Evolutionary conservation across 2,113 vertebrate species (phyloP).

Genomic region (Chascanopsetta lugubris): DNA sequence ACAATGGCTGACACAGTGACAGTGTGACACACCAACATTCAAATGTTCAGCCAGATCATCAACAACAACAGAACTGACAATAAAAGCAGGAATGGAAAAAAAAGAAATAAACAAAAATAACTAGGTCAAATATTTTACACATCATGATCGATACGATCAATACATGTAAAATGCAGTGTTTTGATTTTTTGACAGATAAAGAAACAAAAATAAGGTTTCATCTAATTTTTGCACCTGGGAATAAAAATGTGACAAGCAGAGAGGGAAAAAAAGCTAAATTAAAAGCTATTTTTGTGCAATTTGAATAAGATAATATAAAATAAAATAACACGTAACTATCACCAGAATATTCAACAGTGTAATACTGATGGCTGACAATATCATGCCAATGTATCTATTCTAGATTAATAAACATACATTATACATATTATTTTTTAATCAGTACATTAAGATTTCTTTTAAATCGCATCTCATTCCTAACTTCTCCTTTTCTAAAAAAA

Average conservation of each 20-base stretch:
- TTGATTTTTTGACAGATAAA: not conserved
- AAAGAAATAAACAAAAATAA: no score
- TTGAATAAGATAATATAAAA: not conserved
- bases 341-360: no score
- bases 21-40: constrained; percentile 36
- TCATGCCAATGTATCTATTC: no score
- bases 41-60: constrained; percentile 14
- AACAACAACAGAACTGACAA: not conserved
- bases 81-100: no score
- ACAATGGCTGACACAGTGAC: constrained; percentile 47
- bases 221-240: not conserved
- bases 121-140: not conserved
- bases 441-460: no score
- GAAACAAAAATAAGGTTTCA: not conserved
- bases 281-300: not conserved
- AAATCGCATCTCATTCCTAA: no score
- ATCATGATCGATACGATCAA: constrained; percentile 1
- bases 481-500: no score
- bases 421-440: no score
- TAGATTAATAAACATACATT: no score
- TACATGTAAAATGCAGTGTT: not conserved
- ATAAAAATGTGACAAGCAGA: not conserved
- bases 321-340: no score
- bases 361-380: no score
- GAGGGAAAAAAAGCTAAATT: not conserved